Percentiles rank a stretch among this genome's conserved stretches.
phyloP scores from a whole-genome alignment of 1,140 invertebrate species.

The Tetragonula clypearis region DNA sequence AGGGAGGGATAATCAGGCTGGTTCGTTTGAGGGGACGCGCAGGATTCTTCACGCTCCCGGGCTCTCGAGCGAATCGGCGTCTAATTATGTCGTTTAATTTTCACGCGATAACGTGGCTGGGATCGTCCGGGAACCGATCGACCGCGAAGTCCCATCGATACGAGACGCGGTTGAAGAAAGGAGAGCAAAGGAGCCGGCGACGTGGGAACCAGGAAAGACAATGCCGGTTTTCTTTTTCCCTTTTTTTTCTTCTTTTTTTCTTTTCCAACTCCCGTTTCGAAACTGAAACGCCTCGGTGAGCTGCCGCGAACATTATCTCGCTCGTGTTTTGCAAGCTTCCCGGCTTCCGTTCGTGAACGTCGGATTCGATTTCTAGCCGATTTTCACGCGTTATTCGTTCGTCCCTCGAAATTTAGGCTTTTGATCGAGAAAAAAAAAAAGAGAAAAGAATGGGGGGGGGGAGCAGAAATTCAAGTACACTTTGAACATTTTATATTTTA shows the following conservation, averaged over 20 bases:
- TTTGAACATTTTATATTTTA: too few species aligned
- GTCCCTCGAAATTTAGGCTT: too few species aligned
- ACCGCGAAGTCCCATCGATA: slow-evolving; percentile 43
- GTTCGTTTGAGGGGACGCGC: background rate
- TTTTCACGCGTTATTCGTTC: too few species aligned
- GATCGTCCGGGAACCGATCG: slow-evolving; percentile 32
- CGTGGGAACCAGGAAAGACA: slow-evolving; percentile 34
- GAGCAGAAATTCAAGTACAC: too few species aligned
- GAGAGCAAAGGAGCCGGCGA: slow-evolving; percentile 7
- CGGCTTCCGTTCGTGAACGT: background rate
- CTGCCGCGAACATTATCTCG: background rate
- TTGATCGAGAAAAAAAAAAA: too few species aligned
- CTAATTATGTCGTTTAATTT: slow-evolving; percentile 58
- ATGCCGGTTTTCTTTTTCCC: background rate
- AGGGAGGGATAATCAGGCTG: background rate
- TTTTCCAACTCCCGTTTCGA: slow-evolving; percentile 20
- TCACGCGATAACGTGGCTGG: slow-evolving; percentile 3
- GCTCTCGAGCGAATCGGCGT: background rate
- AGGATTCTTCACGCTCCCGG: too few species aligned
- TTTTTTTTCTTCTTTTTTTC: too few species aligned
- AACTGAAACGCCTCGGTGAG: slow-evolving; percentile 13
- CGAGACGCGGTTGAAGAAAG: slow-evolving; percentile 29
- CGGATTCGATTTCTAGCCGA: too few species aligned
- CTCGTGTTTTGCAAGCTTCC: background rate
- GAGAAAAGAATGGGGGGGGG: too few species aligned